phyloP scores from a whole-genome alignment of 2,113 vertebrate species.

The Sminthopsis crassicaudata region DNA sequence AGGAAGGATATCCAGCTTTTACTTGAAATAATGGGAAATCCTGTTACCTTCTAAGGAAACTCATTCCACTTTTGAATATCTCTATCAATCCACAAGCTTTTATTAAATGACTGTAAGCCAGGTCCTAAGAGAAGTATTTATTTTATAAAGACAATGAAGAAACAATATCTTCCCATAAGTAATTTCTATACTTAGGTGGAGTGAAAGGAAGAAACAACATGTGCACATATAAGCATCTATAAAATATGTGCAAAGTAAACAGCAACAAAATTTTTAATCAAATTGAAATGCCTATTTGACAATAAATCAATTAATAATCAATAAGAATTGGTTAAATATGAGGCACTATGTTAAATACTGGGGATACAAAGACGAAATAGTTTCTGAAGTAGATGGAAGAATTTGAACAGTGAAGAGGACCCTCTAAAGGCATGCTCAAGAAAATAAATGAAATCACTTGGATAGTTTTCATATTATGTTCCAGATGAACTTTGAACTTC shows the following conservation, averaged over 20 bases:
- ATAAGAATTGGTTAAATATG: neutral
- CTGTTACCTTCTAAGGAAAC: neutral
- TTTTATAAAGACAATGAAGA: neutral
- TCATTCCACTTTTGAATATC: neutral
- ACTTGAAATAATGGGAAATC: neutral
- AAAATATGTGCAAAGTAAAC: neutral
- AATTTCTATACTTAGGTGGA: neutral
- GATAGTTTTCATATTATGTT: slow-evolving; percentile 9
- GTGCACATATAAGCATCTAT: neutral
- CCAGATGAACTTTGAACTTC: slow-evolving; percentile 3
- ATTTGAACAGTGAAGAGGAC: neutral
- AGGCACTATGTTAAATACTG: neutral
- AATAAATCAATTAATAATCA: neutral
- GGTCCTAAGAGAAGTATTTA: neutral
- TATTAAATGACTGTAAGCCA: neutral
- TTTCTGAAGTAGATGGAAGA: neutral
- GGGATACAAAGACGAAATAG: neutral
- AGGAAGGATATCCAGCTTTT: neutral
- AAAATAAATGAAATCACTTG: neutral
- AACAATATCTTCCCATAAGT: neutral
- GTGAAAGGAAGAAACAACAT: neutral
- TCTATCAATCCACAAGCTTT: neutral
- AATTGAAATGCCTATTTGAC: neutral
- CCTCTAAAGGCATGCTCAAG: slow-evolving; percentile 14
- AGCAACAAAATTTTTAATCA: slow-evolving; percentile 9